Evolutionary conservation across 2,797 vertebrate species (phyloP).

Genomic region (Cygnus olor): DNA sequence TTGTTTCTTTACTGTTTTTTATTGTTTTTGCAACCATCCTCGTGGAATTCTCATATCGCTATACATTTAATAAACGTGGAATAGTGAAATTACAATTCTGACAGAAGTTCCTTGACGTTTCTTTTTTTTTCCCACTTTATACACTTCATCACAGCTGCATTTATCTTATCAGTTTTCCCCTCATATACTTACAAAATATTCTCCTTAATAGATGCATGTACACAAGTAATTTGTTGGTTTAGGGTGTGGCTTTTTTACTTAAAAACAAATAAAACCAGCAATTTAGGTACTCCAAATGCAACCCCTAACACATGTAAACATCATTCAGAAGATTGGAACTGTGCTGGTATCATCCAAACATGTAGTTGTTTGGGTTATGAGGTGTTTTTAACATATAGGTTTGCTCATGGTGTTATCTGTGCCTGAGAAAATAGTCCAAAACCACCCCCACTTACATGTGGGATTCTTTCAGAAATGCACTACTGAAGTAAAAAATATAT

Average conservation of each 20-base stretch:
- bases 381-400: not conserved
- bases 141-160: not conserved
- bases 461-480: not conserved
- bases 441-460: no score
- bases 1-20: not conserved
- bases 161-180: not conserved
- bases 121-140: not conserved
- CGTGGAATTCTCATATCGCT: not conserved
- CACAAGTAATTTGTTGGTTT: accelerated
- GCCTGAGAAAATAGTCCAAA: not conserved
- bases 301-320: not conserved
- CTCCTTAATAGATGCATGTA: not conserved
- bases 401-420: not conserved
- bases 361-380: not conserved
- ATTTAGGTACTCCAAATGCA: not conserved
- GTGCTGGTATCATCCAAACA: not conserved
- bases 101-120: not conserved
- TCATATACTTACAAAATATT: not conserved
- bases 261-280: not conserved
- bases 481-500: not conserved
- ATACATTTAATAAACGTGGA: not conserved
- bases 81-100: not conserved
- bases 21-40: not conserved
- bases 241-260: not conserved
- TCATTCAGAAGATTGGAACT: not conserved